Base-by-base conservation (phyloP, 1,140 invertebrate genomes). In the Notospermus geniculatus region DNA sequence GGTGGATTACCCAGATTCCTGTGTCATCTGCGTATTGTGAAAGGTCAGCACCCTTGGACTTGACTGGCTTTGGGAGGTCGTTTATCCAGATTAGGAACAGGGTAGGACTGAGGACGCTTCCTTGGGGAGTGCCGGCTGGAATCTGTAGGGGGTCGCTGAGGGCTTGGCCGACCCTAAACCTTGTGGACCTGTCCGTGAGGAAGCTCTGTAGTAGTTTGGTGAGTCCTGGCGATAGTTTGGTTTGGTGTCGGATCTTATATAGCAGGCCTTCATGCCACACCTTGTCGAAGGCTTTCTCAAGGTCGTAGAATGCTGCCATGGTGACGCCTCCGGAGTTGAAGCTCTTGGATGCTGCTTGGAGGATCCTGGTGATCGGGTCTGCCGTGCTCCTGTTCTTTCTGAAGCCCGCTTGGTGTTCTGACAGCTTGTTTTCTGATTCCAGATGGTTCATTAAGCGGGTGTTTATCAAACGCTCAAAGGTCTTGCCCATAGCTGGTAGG, bases 241-340 rank as follows among this genome's bases (percentile, higher is more conserved):
- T 7, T 5, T 23, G 4, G n/a, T 5, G n/a, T 4, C 25, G 46
- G 25, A 50, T 5, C n/a, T 50, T 50, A 23, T 50, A 27, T 4
- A 19, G 25, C 4, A 50, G 46, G 9, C 46, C 46, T 5, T 19
- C 5, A 9, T 27, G n/a, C 46, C 46, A 50, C 5, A 50, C 46
- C n/a, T 19, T 50, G 46, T 50, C 46, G 25, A 50, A 50, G 5
- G 46, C 46, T n/a, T 50, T 50, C 19, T 19, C 25, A 50, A 50
- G n/a, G n/a, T 50, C 46, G n/a, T 23, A 19, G 46, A 50, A 50
- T 4, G 46, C 46, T 23, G 19, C n/a, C n/a, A 23, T 23, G 4
- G n/a, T 9, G 9, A 23, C 25, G 19, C 25, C 4, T 27, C 25
- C 25, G 5, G 4, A n/a, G n/a, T 19, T 50, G 9, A 7, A 23